Evolutionary conservation across 2,797 vertebrate species (phyloP).

Genomic region (Sebastes itinus): DNA sequence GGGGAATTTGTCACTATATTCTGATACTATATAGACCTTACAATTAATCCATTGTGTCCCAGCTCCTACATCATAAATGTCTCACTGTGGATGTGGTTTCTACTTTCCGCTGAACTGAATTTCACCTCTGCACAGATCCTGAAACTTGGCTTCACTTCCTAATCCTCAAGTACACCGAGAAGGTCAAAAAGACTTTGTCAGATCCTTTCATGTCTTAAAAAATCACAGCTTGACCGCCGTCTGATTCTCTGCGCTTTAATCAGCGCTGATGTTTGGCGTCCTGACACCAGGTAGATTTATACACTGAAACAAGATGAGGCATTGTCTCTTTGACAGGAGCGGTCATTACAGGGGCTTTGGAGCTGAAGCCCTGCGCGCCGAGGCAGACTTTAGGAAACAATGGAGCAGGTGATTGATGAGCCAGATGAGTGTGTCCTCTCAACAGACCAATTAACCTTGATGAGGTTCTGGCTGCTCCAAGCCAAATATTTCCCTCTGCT

Average conservation of each 20-base stretch:
- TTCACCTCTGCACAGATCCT: slow-evolving; percentile 11
- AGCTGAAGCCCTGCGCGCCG: slow-evolving; percentile 16
- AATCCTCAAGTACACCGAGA: slow-evolving; percentile 2
- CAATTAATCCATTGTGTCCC: not conserved
- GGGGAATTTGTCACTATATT: not conserved
- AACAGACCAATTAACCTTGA: slow-evolving; percentile 88
- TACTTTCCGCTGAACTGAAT: not conserved
- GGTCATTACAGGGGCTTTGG: slow-evolving; percentile 59
- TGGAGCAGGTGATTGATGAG: slow-evolving; percentile 81
- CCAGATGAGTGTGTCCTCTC: slow-evolving; percentile 78
- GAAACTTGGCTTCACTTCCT: slow-evolving; percentile 23
- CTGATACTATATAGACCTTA: not conserved
- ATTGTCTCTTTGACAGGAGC: slow-evolving; percentile 59
- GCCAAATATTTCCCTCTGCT: slow-evolving; percentile 79
- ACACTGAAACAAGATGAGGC: slow-evolving; percentile 56
- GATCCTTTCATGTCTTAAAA: not conserved
- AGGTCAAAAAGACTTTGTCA: slow-evolving; percentile 27
- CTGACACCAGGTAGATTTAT: slow-evolving; percentile 59
- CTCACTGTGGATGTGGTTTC: not conserved
- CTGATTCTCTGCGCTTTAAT: slow-evolving; percentile 42
- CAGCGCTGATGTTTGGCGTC: slow-evolving; percentile 23
- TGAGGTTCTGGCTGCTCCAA: slow-evolving; percentile 79
- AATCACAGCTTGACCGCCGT: not conserved
- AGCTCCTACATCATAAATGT: not conserved
- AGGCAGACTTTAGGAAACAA: slow-evolving; percentile 72